These are phyloP conservation scores for Leistus spinibarbis DNA, from an alignment of 2,888 invertebrate species.

Conservation along the genomic window DNA sequence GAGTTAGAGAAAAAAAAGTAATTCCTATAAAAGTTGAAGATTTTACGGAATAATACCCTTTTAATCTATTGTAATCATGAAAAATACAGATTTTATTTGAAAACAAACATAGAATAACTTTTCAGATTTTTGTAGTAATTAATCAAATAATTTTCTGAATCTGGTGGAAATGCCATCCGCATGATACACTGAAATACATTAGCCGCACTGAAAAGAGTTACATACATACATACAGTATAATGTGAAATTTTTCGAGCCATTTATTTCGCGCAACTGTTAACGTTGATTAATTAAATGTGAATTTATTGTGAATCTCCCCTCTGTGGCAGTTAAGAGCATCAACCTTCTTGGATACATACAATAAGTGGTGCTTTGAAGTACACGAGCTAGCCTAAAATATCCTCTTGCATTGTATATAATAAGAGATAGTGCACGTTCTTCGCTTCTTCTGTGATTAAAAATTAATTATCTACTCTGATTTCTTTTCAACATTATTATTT, in stretches of 20 bases:
- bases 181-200: conserved; percentile 24
- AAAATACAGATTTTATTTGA: not conserved
- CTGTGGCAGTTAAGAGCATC: not conserved
- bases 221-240: conserved; percentile 15
- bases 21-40: no score
- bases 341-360: not conserved
- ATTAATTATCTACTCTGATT: conserved; percentile 25
- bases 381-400: not conserved
- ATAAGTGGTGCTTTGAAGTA: not conserved
- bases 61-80: not conserved
- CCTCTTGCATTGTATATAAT: not conserved
- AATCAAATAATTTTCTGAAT: not conserved
- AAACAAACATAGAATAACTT: not conserved
- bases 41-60: no score
- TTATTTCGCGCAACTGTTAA: conserved; percentile 23
- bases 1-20: no score
- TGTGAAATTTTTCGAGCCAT: conserved; percentile 21
- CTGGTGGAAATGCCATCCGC: not conserved
- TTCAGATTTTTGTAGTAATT: not conserved
- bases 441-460: conserved; percentile 14
- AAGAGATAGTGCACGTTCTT: not conserved
- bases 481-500: no score
- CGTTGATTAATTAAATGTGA: conserved; percentile 34
- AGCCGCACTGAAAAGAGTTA: conserved; percentile 24
- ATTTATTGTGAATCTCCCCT: conserved; percentile 14